phyloP scores from a whole-genome alignment of 1,140 invertebrate genomes.

The Drosophila athabasca region DNA sequence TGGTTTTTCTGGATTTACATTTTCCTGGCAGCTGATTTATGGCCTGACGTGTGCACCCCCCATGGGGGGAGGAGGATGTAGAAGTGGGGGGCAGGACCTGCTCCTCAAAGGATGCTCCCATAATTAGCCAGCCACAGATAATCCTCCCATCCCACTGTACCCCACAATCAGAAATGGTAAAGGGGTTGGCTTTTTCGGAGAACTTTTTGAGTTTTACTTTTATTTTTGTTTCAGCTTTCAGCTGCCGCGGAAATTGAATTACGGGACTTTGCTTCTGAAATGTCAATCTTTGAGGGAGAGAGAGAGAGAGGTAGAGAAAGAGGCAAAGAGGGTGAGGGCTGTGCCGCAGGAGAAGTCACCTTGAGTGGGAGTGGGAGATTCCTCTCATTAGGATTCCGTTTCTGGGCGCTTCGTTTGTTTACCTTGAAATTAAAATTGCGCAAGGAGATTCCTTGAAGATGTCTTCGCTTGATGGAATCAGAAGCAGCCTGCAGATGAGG shows the following conservation, averaged over 20 bases:
- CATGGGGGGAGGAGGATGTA: conserved; percentile 3
- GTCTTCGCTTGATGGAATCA: conserved; percentile 5
- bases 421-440: conserved; percentile 81
- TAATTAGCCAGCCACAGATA: conserved; percentile 69
- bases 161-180: conserved; percentile 16
- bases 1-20: conserved; percentile 73
- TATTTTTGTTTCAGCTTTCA: conserved; percentile 76
- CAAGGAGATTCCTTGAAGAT: conserved; percentile 49
- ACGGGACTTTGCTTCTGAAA: conserved; percentile 56
- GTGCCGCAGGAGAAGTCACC: conserved; percentile 33
- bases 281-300: conserved; percentile 51
- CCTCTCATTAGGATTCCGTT: conserved; percentile 74
- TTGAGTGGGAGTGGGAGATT: conserved; percentile 23
- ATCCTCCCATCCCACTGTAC: conserved; percentile 4
- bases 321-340: too few species aligned
- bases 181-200: conserved; percentile 65
- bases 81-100: not conserved
- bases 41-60: conserved; percentile 26
- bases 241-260: conserved; percentile 66
- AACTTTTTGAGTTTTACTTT: conserved; percentile 70
- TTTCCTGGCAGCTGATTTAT: conserved; percentile 63
- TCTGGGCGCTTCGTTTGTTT: conserved; percentile 60
- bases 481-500: conserved; percentile 19
- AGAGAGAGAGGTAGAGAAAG: not conserved
- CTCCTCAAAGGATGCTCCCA: conserved; percentile 23